Conservation (phyloP, 2,888 invertebrate genomes). For the Elmis aenea region DNA sequence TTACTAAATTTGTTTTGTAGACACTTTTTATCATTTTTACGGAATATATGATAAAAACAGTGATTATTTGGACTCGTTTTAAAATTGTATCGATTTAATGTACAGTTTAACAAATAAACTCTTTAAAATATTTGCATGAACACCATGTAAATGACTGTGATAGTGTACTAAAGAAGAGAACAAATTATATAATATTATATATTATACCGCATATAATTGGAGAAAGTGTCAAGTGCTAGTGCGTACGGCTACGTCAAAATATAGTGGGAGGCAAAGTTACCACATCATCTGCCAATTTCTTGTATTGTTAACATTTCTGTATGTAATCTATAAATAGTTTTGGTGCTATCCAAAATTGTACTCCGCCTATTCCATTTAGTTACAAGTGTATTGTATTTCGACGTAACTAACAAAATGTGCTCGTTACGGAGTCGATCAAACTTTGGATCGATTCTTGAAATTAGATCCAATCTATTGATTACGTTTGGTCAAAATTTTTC, state of each 20-base stretch:
- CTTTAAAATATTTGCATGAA: constrained; percentile 34
- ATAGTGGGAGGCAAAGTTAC: too few species aligned
- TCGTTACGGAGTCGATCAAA: too few species aligned
- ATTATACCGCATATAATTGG: constrained; percentile 16
- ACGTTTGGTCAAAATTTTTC: too few species aligned
- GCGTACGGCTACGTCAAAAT: constrained; percentile 10
- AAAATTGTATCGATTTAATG: constrained; percentile 14
- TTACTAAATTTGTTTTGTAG: constrained; percentile 20
- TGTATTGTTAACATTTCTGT: too few species aligned
- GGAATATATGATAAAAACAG: constrained; percentile 12
- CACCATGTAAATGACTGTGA: constrained; percentile 49
- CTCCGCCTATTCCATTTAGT: too few species aligned
- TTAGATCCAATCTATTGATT: too few species aligned
- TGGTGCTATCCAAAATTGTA: too few species aligned
- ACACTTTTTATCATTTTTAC: constrained; percentile 18
- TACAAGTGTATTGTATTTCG: too few species aligned
- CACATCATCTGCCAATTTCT: too few species aligned
- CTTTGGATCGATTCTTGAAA: too few species aligned
- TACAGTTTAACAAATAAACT: constrained; percentile 17
- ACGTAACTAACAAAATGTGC: too few species aligned
- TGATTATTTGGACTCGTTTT: constrained; percentile 15
- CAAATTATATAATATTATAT: constrained; percentile 20
- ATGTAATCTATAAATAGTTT: too few species aligned
- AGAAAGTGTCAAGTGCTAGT: constrained; percentile 17
- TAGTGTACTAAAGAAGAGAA: constrained; percentile 47